phyloP scores from a whole-genome alignment of 2,888 invertebrate genomes.

The Rotaria macrura region DNA sequence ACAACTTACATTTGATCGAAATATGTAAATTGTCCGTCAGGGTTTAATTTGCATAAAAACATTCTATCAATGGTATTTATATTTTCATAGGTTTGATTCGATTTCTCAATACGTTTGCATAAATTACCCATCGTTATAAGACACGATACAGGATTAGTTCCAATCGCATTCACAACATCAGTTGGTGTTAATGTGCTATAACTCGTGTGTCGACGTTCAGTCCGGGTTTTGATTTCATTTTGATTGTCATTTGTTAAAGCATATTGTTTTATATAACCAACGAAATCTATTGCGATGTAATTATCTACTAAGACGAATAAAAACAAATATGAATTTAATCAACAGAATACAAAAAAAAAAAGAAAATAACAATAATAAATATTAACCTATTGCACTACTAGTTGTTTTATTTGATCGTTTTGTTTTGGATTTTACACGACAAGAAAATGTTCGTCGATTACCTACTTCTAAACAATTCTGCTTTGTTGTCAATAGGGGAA shows the following conservation, averaged over 20 bases:
- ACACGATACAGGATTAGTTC: neutral
- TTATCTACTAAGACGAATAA: too few species aligned
- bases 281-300: conserved; percentile 26
- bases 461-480: neutral
- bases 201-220: neutral
- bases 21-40: neutral
- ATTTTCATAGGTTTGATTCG: neutral
- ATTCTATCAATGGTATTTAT: neutral
- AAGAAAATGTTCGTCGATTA: conserved; percentile 25
- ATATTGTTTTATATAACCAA: conserved; percentile 25
- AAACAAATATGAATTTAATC: neutral
- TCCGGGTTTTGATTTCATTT: neutral
- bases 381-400: neutral
- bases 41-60: neutral
- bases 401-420: neutral
- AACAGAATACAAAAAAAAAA: too few species aligned
- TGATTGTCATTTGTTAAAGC: neutral
- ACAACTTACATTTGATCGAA: neutral
- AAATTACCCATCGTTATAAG: neutral
- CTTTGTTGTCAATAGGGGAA: neutral
- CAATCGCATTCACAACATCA: neutral
- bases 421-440: neutral
- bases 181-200: neutral
- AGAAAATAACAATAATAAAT: neutral
- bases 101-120: neutral